A percentile compares a stretch with the other conserved stretches of the same genome.
These are phyloP conservation scores for Menura novaehollandiae DNA, from an alignment of 2,113 vertebrate species.

Conservation along the genomic window DNA sequence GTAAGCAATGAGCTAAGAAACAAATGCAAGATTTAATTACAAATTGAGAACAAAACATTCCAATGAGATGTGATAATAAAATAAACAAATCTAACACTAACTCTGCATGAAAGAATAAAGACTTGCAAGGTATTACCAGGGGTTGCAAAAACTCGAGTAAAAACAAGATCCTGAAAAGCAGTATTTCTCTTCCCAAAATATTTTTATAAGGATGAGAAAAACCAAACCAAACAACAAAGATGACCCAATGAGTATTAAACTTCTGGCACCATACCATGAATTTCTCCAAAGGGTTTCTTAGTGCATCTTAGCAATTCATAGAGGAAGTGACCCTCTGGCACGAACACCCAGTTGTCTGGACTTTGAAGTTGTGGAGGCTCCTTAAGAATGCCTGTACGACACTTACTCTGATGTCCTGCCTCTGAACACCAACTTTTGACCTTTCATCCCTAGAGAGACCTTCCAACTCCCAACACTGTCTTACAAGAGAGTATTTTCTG, in stretches of 20 bases:
- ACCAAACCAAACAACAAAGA: background rate
- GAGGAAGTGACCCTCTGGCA: slow-evolving; percentile 65
- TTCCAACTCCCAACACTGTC: background rate
- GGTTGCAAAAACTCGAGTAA: background rate
- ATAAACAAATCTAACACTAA: background rate
- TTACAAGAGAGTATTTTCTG: background rate
- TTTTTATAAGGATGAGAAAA: background rate
- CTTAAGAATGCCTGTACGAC: background rate
- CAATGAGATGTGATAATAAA: background rate
- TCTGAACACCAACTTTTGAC: slow-evolving; percentile 34
- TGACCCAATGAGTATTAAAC: background rate
- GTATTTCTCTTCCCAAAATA: background rate
- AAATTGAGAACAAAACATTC: background rate
- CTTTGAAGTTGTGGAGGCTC: slow-evolving; percentile 60
- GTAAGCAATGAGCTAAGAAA: background rate
- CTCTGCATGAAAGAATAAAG: background rate
- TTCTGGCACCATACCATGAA: background rate
- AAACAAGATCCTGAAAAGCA: background rate
- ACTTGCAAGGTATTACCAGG: background rate
- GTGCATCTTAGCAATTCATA: slow-evolving; percentile 31
- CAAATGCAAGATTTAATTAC: background rate
- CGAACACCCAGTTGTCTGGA: slow-evolving; percentile 15
- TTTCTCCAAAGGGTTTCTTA: slow-evolving; percentile 19
- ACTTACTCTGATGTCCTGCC: background rate
- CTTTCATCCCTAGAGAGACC: background rate